These are phyloP conservation scores for Lordiphosa collinella DNA, from an alignment of 1,140 invertebrate species.

Conservation along the genomic window DNA sequence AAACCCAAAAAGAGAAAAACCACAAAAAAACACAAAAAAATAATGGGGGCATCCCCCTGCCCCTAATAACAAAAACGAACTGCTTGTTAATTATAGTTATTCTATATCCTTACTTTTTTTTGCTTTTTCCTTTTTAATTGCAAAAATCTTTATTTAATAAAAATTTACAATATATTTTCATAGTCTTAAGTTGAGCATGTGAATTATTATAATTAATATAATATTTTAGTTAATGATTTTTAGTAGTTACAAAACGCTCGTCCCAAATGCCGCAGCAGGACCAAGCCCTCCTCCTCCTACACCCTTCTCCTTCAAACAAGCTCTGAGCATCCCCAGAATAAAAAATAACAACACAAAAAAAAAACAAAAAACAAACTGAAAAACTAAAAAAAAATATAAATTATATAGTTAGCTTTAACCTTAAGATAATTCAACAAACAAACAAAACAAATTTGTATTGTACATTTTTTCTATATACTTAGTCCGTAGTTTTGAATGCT, in stretches of 20 bases:
- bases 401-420: conserved; percentile 12
- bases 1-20: conserved; percentile 35
- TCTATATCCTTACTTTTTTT: conserved; percentile 39
- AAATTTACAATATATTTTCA: conserved; percentile 29
- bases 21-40: conserved; percentile 21
- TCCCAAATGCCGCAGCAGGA: conserved; percentile 66
- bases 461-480: conserved; percentile 63
- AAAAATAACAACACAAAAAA: conserved; percentile 28
- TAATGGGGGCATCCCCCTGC: conserved; percentile 24
- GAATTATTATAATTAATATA: conserved; percentile 66
- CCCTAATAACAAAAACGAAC: conserved; percentile 52
- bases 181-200: conserved; percentile 59
- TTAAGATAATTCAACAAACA: conserved; percentile 21
- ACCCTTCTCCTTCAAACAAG: conserved; percentile 1
- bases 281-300: background rate
- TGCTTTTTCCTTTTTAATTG: conserved; percentile 65
- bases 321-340: conserved; percentile 45
- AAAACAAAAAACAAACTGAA: conserved; percentile 10
- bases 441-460: conserved; percentile 56
- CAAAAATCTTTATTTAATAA: conserved; percentile 66
- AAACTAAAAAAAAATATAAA: conserved; percentile 19
- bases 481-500: conserved; percentile 41
- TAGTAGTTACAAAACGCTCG: conserved; percentile 55
- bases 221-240: conserved; percentile 59
- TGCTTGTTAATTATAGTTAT: conserved; percentile 72